These are phyloP conservation scores for Physocephala rufipes DNA, from an alignment of 2,888 invertebrate species.

Conservation along the genomic window DNA sequence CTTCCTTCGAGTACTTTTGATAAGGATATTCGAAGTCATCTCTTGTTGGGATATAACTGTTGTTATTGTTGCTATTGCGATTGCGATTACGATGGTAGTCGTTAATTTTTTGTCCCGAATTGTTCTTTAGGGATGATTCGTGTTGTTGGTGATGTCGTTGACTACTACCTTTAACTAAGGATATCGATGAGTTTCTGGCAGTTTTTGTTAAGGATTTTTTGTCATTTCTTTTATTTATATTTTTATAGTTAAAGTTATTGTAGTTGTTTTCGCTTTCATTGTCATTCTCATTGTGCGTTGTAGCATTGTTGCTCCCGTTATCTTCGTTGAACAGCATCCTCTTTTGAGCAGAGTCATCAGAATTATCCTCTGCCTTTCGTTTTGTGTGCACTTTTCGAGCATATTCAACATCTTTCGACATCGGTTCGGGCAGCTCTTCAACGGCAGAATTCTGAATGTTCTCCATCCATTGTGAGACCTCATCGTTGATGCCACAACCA, in stretches of 20 bases:
- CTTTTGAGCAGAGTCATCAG: slow-evolving; percentile 9
- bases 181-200: slow-evolving; percentile 29
- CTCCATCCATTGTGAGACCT: slow-evolving; percentile 92
- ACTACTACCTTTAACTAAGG: slow-evolving; percentile 26
- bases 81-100: slow-evolving; percentile 44
- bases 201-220: slow-evolving; percentile 41
- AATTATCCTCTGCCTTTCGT: slow-evolving; percentile 48
- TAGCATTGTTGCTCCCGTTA: slow-evolving; percentile 18
- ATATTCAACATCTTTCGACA: slow-evolving; percentile 57
- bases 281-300: slow-evolving; percentile 26
- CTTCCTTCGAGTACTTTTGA: slow-evolving; percentile 82
- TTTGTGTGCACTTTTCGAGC: slow-evolving; percentile 52
- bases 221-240: slow-evolving; percentile 27
- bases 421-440: slow-evolving; percentile 67
- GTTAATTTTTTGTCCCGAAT: slow-evolving; percentile 61
- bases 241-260: slow-evolving; percentile 33
- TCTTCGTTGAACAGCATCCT: slow-evolving; percentile 25
- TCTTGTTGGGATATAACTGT: slow-evolving; percentile 45
- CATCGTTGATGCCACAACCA: slow-evolving; percentile 89
- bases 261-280: slow-evolving; percentile 26
- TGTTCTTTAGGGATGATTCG: slow-evolving; percentile 37
- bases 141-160: slow-evolving; percentile 33
- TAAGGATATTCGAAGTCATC: slow-evolving; percentile 69
- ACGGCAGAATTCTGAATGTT: slow-evolving; percentile 82
- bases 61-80: slow-evolving; percentile 44